These are phyloP conservation scores for Synergus japonicus DNA, from an alignment of 2,888 invertebrate genomes.

Conservation along the genomic window DNA sequence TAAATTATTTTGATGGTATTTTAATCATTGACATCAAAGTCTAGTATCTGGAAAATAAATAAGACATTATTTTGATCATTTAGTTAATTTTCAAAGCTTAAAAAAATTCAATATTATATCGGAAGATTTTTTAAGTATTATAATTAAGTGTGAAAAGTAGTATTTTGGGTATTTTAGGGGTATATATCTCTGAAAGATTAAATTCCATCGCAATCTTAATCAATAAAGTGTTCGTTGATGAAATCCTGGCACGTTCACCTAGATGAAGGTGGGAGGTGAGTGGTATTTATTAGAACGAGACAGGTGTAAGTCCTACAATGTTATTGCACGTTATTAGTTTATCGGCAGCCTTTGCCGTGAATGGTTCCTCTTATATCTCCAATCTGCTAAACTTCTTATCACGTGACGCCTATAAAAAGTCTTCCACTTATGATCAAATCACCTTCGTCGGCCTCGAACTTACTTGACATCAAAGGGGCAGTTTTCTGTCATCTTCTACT, in stretches of 20 bases:
- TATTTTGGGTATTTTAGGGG: conserved; percentile 45
- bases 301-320: conserved; percentile 61
- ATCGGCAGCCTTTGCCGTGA: conserved; percentile 60
- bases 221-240: conserved; percentile 47
- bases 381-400: conserved; percentile 44
- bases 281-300: conserved; percentile 55
- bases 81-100: neutral
- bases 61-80: neutral
- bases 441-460: neutral
- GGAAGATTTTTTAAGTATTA: neutral
- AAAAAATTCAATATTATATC: neutral
- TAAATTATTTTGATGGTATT: neutral
- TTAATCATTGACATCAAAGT: neutral
- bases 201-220: neutral
- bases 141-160: neutral
- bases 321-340: conserved; percentile 66
- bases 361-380: conserved; percentile 57
- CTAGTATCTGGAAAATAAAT: neutral
- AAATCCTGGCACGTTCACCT: conserved; percentile 44
- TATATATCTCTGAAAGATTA: neutral
- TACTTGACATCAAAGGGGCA: neutral
- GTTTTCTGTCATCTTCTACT: neutral
- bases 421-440: conserved; percentile 10
- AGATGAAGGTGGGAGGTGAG: conserved; percentile 61
- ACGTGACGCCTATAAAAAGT: neutral